Evolutionary conservation across 2,888 invertebrate species (phyloP).

Genomic region (Melipona bicolor): DNA sequence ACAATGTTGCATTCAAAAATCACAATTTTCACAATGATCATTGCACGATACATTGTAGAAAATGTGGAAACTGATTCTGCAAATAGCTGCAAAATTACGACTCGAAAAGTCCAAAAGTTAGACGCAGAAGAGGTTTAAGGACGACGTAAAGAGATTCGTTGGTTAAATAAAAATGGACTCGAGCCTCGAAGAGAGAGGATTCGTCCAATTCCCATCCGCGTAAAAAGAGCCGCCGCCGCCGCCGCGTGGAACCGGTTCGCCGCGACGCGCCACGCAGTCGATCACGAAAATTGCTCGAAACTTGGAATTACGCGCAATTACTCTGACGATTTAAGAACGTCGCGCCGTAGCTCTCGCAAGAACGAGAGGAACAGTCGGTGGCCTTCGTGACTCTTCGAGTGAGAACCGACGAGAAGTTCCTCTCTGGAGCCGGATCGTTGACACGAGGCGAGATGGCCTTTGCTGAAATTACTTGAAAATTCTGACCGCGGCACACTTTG

Average conservation of each 20-base stretch:
- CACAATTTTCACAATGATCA: too few relatives aligned
- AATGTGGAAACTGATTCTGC: too few relatives aligned
- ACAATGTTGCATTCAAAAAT: not conserved
- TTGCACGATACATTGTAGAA: too few relatives aligned
- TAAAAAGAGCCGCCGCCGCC: not conserved
- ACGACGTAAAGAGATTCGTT: not conserved
- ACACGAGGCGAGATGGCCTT: constrained; percentile 46
- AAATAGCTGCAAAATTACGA: too few relatives aligned
- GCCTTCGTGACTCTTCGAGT: constrained; percentile 15
- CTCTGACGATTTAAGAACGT: constrained; percentile 43
- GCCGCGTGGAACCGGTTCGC: constrained; percentile 21
- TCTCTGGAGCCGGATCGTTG: constrained; percentile 28
- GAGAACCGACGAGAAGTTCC: not conserved
- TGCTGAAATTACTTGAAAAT: constrained; percentile 66
- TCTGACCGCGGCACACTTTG: constrained; percentile 49
- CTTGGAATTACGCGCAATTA: constrained; percentile 33
- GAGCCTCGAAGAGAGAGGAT: not conserved
- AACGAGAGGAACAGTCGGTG: not conserved
- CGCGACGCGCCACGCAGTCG: constrained; percentile 19
- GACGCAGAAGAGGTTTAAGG: not conserved
- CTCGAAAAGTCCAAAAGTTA: not conserved
- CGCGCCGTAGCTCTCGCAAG: constrained; percentile 12
- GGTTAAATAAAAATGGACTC: not conserved
- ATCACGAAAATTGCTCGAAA: constrained; percentile 38
- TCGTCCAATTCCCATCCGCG: not conserved